phyloP scores from a whole-genome alignment of 92 coral and sea anemone genomes.

The Anthopleura xanthogrammica region DNA sequence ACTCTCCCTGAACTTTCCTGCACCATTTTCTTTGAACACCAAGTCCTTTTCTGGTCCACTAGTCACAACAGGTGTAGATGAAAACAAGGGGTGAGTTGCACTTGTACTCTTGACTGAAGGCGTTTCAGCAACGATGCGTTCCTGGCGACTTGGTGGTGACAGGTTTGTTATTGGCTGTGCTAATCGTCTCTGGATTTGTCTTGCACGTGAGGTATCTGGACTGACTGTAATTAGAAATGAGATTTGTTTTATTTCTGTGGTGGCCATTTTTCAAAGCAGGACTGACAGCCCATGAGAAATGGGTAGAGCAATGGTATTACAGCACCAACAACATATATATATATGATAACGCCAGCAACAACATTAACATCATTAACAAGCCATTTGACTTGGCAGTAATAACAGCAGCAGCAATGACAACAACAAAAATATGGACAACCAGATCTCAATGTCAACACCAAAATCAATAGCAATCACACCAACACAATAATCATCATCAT shows the following conservation, averaged over 20 bases:
- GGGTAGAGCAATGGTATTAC: too few relatives aligned
- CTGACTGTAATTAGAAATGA: slow-evolving; percentile 5
- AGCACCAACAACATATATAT: too few relatives aligned
- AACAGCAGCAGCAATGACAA: neutral
- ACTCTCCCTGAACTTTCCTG: neutral
- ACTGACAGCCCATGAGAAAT: too few relatives aligned
- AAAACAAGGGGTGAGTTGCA: slow-evolving; percentile 31
- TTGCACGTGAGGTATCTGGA: slow-evolving; percentile 18
- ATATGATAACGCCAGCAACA: too few relatives aligned
- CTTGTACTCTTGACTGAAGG: slow-evolving; percentile 31
- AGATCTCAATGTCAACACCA: too few relatives aligned
- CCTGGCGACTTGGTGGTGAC: slow-evolving; percentile 9
- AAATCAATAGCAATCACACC: neutral
- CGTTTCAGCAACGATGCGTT: slow-evolving; percentile 28
- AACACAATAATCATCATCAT: neutral
- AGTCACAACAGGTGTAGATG: slow-evolving; percentile 48
- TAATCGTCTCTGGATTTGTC: slow-evolving; percentile 23
- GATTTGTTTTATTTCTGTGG: too few relatives aligned
- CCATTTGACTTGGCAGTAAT: neutral
- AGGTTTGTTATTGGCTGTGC: slow-evolving; percentile 6
- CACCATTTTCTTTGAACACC: neutral
- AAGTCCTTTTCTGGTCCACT: neutral
- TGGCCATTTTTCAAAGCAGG: too few relatives aligned
- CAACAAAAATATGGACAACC: neutral
- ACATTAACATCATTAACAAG: neutral